Evolutionary conservation across 2,797 vertebrate genomes (phyloP), one percentile per base, ranked within the genome.

Genomic region (Malacoraja senta): DNA sequence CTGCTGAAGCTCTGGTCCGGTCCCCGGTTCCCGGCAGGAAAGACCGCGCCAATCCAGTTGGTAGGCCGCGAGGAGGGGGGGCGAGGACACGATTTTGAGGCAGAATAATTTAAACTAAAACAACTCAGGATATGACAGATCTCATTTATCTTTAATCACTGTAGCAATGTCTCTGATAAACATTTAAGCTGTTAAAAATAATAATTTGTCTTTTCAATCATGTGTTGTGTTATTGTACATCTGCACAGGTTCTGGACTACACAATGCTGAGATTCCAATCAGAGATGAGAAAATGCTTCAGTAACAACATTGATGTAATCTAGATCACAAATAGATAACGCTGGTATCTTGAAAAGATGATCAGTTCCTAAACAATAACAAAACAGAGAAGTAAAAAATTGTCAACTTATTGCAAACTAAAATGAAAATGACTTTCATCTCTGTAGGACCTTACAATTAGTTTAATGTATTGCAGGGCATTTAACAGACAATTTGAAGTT

Each of bases 111-210:
- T 91, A 63, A 71, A 74, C 68, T 91, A 68, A 91, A 44, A 44
- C 44, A 44, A 44, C 44, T 44, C 68, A 53, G 21, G 68, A 74
- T 35, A 35, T 32, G 10, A 68, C 65, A 72, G 68, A 71, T 44
- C 21, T 72, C 19, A 71, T 65, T 65, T 71, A 72, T 44, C 88
- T 91, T 72, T 35, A 74, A 71, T 91, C 65, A 71, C 86, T 72
- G 32, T 29, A 74, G 68, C 71, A 76, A 92, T 38, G 13, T 92
- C 21, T 92, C 8, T 76, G 65, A 92, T 63, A 91, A 91, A 91
- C 35, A 91, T 68, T 91, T 44, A 26, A 24, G 10, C 63, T 71
- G 35, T 84, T 84, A 53, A 58, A 9, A 83, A 86, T 17, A 61
- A n/a, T 4, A 63, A 3, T 86, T 86, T 63, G 53, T 86, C 63